These are phyloP conservation scores for Trichechus manatus DNA, from an alignment of 2,113 vertebrate genomes.

Conservation along the genomic window DNA sequence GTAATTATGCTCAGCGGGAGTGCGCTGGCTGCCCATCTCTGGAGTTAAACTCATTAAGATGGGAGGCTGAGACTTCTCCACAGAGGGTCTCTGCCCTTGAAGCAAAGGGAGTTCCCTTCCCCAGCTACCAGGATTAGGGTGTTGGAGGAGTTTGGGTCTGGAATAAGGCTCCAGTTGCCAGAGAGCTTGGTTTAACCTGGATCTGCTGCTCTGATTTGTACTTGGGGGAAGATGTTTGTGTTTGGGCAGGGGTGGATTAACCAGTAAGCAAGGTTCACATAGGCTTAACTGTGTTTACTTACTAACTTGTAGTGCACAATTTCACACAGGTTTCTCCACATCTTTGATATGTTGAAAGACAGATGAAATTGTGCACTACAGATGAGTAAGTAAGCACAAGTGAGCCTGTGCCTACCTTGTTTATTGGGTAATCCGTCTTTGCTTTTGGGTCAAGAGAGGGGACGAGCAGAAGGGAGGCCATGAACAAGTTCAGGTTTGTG, in stretches of 20 bases:
- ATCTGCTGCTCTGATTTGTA: conserved; percentile 68
- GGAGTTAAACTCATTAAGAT: conserved; percentile 84
- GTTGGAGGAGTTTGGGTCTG: conserved; percentile 40
- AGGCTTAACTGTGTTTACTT: too few species aligned
- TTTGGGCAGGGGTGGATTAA: too few species aligned
- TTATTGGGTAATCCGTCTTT: too few species aligned
- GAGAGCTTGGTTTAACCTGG: conserved; percentile 74
- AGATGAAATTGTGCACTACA: too few species aligned
- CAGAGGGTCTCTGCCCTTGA: conserved; percentile 70
- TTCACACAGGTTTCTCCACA: too few species aligned
- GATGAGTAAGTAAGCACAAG: too few species aligned
- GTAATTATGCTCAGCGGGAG: conserved; percentile 80
- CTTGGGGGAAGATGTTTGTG: conserved; percentile 1
- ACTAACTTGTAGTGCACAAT: too few species aligned
- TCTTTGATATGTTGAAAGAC: too few species aligned
- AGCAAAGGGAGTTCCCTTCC: conserved; percentile 57
- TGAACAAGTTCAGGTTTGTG: neutral
- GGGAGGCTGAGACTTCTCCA: conserved; percentile 70
- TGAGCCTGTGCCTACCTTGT: too few species aligned
- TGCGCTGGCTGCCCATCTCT: conserved; percentile 80
- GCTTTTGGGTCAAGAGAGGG: neutral
- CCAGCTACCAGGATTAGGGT: conserved; percentile 9
- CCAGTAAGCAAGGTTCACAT: too few species aligned
- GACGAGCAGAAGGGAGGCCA: neutral
- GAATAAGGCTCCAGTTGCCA: conserved; percentile 21